Percentiles rank a stretch among this genome's conserved stretches.
Conservation (phyloP, 2,888 invertebrate genomes). For the Cotesia congregata region DNA sequence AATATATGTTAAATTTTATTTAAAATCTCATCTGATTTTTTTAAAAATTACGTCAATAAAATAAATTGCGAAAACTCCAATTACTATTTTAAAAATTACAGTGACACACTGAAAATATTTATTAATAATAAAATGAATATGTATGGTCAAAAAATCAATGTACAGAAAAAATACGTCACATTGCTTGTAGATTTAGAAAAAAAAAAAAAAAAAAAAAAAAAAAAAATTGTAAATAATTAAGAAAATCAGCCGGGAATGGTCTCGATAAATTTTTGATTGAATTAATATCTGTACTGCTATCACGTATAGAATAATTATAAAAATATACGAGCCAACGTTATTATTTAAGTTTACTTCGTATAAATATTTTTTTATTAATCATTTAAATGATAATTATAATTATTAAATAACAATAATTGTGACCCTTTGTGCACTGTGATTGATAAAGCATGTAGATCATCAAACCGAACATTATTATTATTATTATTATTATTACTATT, state of each 20-base stretch:
- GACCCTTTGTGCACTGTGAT: conserved; percentile 37
- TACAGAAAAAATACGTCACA: background rate
- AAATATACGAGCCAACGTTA: background rate
- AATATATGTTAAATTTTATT: background rate
- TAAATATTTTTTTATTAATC: conserved; percentile 11
- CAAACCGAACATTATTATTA: conserved; percentile 24
- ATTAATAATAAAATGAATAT: background rate
- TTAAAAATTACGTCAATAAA: background rate
- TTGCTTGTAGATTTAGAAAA: background rate
- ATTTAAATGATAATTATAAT: background rate
- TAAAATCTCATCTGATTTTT: background rate
- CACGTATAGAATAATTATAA: conserved; percentile 1
- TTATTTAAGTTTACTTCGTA: background rate
- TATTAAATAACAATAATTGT: conserved; percentile 1
- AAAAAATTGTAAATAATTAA: conserved; percentile 12
- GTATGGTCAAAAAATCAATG: background rate
- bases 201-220: background rate
- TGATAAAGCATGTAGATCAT: conserved; percentile 24
- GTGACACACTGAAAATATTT: background rate
- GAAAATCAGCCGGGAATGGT: background rate
- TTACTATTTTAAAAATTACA: background rate
- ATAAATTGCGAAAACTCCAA: background rate
- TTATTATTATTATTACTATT: conserved; percentile 12
- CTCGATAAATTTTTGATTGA: background rate
- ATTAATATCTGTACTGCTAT: background rate